Evolutionary conservation across 2,888 invertebrate genomes (phyloP), one percentile per base, ranked within the genome.

Genomic region (Hirudinaria manillensis): DNA sequence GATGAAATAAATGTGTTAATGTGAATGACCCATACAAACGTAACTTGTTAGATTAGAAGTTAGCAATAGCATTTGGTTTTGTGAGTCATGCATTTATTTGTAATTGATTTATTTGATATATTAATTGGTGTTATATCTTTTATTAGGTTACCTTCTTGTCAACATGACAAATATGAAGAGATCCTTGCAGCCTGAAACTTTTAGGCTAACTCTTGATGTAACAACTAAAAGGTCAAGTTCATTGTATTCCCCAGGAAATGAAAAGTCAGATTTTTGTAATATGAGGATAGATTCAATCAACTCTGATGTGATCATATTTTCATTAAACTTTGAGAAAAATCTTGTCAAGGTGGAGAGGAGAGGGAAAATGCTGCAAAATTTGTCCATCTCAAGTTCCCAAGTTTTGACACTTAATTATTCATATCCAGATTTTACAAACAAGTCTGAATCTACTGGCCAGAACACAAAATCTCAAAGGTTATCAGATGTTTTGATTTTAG

Each of bases 281-380:
- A n/a, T 34, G 1, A 21, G 36, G 10, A 4, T 36, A 24, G n/a
- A 27, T n/a, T 36, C 10, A 2, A 32, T 55, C 24, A 45, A 24
- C 32, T 65, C 73, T 61, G 61, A 29, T 27, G 61, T 73, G 2
- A 65, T 73, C 13, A 36, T 38, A 53, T 73, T 73, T 45, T 3
- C 34, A 36, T 65, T 73, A n/a, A 36, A 73, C 38, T 73, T 73
- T 56, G 56, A 55, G 16, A 36, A 55, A n/a, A 73, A 73, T 4
- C 19, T 32, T n/a, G 65, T 73, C 7, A 19, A 3, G 21, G 21
- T 65, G 16, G 24, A 72, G 29, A 72, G 53, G 27, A 24, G 29
- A 53, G 72, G 61, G 29, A 10, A 61, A 24, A 61, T 27, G 61
- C 19, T 61, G 61, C 24, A 61, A 29, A 61, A 61, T 61, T 3